A percentile compares a stretch with the other conserved stretches of the same genome.
phyloP scores from a whole-genome alignment of 2,797 vertebrate genomes.

The Pyrocephalus nanus region DNA sequence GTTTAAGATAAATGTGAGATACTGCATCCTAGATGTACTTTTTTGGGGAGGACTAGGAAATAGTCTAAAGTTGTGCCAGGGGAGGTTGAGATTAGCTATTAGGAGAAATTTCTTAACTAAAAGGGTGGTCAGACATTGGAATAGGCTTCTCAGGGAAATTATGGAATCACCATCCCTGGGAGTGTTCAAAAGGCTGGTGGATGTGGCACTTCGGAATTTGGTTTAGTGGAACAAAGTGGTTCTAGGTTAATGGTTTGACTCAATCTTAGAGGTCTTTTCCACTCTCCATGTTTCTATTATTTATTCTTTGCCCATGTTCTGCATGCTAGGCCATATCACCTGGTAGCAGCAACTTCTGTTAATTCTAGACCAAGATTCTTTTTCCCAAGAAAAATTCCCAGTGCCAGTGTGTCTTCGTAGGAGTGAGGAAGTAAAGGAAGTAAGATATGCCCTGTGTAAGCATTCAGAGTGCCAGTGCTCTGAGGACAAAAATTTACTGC shows the following conservation, averaged over 20 bases:
- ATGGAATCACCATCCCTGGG: not conserved
- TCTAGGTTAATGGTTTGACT: not conserved
- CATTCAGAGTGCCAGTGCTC: not conserved
- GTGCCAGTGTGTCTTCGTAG: not conserved
- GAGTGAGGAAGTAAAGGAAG: not conserved
- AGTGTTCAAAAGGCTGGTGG: not conserved
- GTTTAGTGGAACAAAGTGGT: not conserved
- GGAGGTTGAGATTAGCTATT: not conserved
- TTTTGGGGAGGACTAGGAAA: not conserved
- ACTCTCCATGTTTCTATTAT: not conserved
- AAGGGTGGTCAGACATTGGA: not conserved
- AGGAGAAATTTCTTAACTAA: not conserved
- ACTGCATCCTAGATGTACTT: not conserved
- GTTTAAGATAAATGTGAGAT: not conserved
- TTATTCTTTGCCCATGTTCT: not conserved
- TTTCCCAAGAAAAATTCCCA: not conserved
- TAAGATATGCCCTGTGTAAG: not conserved
- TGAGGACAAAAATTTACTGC: not conserved
- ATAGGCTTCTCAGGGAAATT: not conserved
- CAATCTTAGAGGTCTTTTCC: not conserved
- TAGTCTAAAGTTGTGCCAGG: not conserved
- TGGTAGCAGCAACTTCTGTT: not conserved
- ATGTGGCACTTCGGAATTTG: not conserved
- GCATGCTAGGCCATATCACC: not conserved
- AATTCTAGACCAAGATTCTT: not conserved